Conservation (phyloP, 2,113 vertebrate species). For the Gymnocephalus cernua region DNA sequence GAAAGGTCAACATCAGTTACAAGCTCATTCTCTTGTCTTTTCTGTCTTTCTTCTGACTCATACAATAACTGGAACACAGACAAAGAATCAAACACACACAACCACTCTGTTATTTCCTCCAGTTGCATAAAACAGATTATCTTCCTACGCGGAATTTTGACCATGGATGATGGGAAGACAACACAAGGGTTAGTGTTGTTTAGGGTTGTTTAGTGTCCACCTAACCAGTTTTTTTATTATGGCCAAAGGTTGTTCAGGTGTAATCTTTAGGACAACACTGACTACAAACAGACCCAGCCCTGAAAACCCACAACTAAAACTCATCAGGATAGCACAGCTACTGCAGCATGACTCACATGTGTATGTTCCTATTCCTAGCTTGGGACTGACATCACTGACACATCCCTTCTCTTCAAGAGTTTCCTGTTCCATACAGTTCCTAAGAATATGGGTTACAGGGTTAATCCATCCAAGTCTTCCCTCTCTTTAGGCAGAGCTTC, state of each 20-base stretch:
- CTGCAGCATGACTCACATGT: not conserved
- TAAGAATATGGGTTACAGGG: too few relatives aligned
- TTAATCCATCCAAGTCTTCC: too few relatives aligned
- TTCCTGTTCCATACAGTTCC: not conserved
- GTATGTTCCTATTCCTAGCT: not conserved
- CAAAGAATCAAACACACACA: slow-evolving; percentile 7
- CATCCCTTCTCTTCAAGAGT: not conserved
- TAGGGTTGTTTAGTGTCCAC: not conserved
- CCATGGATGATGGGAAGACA: too few relatives aligned
- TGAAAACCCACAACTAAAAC: slow-evolving; percentile 40
- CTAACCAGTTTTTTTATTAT: not conserved
- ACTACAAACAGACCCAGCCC: slow-evolving; percentile 45
- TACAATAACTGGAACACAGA: not conserved
- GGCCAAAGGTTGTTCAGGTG: slow-evolving; percentile 18
- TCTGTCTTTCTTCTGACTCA: not conserved
- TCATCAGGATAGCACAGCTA: not conserved
- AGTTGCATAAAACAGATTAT: slow-evolving; percentile 2
- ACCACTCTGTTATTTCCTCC: slow-evolving; percentile 31
- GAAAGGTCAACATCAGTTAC: not conserved
- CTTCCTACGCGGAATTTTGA: not conserved
- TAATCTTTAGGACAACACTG: not conserved
- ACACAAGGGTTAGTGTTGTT: too few relatives aligned
- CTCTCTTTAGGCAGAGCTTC: not conserved
- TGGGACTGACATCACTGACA: not conserved
- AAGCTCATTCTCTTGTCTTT: not conserved